Conservation (phyloP, 1,140 invertebrate species). For the Coenobita brevimanus region DNA sequence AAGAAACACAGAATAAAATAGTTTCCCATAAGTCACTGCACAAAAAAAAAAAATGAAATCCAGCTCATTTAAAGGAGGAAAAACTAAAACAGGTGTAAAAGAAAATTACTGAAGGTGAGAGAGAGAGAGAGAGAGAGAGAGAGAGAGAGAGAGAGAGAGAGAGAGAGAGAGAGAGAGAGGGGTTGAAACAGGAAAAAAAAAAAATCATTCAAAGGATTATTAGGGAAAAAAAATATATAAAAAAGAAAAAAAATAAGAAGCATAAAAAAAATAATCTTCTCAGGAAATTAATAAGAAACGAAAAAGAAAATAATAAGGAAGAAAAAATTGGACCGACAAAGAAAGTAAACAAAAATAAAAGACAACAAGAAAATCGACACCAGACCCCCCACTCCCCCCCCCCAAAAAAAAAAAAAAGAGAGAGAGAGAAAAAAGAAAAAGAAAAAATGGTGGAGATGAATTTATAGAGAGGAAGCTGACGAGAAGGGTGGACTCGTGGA, state of each 20-base stretch:
- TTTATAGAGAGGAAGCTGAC: background rate
- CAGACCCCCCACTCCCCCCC: background rate
- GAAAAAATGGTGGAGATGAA: background rate
- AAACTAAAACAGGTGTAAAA: too few species aligned
- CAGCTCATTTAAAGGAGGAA: too few species aligned
- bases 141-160: background rate
- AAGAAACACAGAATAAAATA: too few species aligned
- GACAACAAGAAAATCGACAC: background rate
- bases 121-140: constrained; percentile 1
- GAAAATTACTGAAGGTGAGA: too few species aligned
- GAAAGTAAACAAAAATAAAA: background rate
- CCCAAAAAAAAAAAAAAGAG: background rate
- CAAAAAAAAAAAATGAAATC: too few species aligned
- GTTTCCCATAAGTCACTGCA: too few species aligned
- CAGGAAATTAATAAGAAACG: background rate
- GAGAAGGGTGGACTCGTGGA: background rate
- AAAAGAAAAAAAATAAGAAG: background rate
- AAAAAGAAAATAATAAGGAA: background rate
- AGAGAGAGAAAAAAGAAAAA: background rate
- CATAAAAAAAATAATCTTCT: background rate
- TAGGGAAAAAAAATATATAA: background rate
- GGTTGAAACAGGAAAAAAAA: background rate
- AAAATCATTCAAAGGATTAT: background rate
- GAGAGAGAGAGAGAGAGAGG: constrained; percentile 22
- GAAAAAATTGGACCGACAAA: background rate